Conservation (phyloP, 1,140 invertebrate species). For the Aphaenogaster floridana region DNA sequence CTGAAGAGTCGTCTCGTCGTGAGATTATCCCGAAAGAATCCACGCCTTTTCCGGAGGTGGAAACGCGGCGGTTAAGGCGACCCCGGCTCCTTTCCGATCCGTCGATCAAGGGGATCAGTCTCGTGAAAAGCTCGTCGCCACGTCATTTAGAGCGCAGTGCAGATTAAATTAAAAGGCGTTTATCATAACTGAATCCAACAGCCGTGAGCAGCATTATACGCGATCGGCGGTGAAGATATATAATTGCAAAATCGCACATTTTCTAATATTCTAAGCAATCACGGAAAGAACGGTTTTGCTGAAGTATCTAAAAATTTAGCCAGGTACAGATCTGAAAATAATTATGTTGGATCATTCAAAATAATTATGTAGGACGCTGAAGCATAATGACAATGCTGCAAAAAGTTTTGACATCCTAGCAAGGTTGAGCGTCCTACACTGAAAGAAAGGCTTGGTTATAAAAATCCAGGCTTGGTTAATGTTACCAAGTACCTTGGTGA, state of each 20-base stretch:
- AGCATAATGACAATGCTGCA: no score
- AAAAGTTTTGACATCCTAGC: no score
- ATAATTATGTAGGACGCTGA: no score
- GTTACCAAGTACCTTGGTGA: no score
- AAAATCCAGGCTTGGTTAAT: no score
- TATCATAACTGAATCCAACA: not conserved
- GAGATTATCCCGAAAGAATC: conserved; percentile 43
- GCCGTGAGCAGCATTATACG: not conserved
- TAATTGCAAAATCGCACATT: not conserved
- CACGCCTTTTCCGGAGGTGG: not conserved
- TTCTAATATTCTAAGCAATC: not conserved
- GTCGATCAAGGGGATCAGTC: conserved; percentile 39
- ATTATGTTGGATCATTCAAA: no score
- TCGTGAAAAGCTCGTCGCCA: conserved; percentile 24
- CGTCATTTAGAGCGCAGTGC: conserved; percentile 9
- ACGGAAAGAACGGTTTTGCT: no score
- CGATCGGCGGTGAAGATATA: not conserved
- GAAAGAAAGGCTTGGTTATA: no score
- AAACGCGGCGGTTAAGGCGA: conserved; percentile 11
- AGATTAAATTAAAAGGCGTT: conserved; percentile 31
- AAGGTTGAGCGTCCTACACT: no score
- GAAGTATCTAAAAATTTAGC: no score
- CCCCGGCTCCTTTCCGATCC: conserved; percentile 19
- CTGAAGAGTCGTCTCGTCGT: conserved; percentile 40
- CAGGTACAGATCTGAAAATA: no score